Percentiles rank a stretch among this genome's conserved stretches.
Evolutionary conservation across 2,797 vertebrate genomes (phyloP).

Genomic region (Peromyscus melanophrys): DNA sequence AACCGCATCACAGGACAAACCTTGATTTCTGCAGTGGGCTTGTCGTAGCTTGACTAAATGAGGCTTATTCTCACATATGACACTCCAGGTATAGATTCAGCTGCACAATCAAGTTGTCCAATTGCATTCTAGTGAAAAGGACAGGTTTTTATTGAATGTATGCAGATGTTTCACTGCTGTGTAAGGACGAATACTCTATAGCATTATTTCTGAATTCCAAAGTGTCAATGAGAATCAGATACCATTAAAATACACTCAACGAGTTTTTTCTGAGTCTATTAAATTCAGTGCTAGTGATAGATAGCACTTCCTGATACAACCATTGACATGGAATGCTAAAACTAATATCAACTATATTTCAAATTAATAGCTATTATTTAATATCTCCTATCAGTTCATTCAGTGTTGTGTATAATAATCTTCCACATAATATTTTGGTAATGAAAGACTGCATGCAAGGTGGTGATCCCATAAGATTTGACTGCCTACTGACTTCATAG

Average conservation of each 20-base stretch:
- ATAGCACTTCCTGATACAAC: background rate
- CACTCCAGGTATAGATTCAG: background rate
- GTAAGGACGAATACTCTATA: background rate
- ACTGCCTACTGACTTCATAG: background rate
- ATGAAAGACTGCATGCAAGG: background rate
- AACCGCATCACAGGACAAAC: background rate
- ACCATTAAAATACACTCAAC: background rate
- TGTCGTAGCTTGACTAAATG: conserved; percentile 48
- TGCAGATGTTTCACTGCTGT: background rate
- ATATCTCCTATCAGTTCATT: background rate
- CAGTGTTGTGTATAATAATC: background rate
- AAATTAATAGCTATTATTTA: conserved; percentile 49
- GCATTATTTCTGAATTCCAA: conserved; percentile 53
- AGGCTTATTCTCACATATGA: conserved; percentile 30
- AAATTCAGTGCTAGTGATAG: background rate
- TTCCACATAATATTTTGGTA: background rate
- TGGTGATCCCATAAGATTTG: background rate
- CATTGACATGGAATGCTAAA: conserved; percentile 48
- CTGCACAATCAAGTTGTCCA: background rate
- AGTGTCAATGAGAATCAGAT: background rate
- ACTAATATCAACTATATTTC: conserved; percentile 34
- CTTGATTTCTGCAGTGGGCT: background rate
- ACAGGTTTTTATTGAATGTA: background rate
- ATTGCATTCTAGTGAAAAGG: background rate
- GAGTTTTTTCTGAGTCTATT: conserved; percentile 19